A percentile compares a stretch with the other conserved stretches of the same genome.
Conservation (phyloP, 2,113 vertebrate genomes). For the Halcyon malimbica region DNA sequence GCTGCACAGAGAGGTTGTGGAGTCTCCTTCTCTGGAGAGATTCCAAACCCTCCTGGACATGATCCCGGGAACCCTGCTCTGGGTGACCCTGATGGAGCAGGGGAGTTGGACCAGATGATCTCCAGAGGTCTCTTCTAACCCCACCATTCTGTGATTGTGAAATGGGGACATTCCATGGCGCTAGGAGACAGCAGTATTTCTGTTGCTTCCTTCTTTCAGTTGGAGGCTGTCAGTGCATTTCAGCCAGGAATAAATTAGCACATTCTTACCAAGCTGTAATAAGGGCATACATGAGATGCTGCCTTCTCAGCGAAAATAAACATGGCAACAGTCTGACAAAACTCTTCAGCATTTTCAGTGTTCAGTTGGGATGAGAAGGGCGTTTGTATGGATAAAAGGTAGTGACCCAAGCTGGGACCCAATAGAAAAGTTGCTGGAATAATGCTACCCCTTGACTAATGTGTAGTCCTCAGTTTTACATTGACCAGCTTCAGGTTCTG, state of each 20-base stretch:
- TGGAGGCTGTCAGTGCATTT: background rate
- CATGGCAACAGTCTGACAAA: background rate
- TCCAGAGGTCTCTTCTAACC: background rate
- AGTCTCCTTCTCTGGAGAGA: background rate
- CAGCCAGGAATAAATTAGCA: background rate
- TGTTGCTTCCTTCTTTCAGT: background rate
- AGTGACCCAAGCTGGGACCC: background rate
- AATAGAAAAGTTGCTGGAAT: background rate
- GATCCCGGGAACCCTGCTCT: background rate
- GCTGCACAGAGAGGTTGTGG: background rate
- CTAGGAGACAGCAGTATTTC: background rate
- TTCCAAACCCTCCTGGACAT: background rate
- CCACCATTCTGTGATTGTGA: background rate
- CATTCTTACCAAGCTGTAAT: background rate
- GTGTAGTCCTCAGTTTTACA: background rate
- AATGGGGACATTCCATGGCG: background rate
- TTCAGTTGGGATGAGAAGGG: background rate
- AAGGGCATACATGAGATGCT: background rate
- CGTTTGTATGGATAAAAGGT: background rate
- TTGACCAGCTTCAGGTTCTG: background rate
- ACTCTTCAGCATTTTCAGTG: background rate
- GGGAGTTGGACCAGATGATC: background rate
- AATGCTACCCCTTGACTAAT: background rate
- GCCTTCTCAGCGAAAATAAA: background rate
- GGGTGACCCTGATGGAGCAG: background rate